These are phyloP conservation scores for Homalodisca vitripennis DNA, from an alignment of 1,140 invertebrate genomes.

Conservation along the genomic window DNA sequence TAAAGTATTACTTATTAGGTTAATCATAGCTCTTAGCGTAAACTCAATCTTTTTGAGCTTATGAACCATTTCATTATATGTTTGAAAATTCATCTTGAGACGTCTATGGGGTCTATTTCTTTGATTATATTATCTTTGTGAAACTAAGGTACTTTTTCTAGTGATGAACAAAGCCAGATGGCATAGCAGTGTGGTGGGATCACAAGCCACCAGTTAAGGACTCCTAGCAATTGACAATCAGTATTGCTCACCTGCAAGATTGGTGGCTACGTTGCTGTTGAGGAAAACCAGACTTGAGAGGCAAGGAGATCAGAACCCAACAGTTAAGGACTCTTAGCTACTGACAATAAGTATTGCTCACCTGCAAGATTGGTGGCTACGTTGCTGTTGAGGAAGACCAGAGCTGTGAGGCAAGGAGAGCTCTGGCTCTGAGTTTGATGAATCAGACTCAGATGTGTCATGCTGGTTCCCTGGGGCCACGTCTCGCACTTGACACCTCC, in stretches of 20 bases:
- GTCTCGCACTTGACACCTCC: conserved; percentile 27
- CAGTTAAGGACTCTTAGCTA: neutral
- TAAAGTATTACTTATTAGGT: too few relatives aligned
- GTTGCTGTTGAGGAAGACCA: conserved; percentile 33
- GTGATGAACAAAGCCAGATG: too few relatives aligned
- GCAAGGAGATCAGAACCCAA: too few relatives aligned
- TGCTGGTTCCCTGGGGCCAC: conserved; percentile 27
- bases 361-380: conserved; percentile 30
- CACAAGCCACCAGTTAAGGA: too few relatives aligned
- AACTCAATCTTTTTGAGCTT: too few relatives aligned
- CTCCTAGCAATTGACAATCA: neutral
- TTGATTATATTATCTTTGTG: too few relatives aligned
- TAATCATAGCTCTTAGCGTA: too few relatives aligned
- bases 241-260: conserved; percentile 31
- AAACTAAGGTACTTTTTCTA: too few relatives aligned
- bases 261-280: conserved; percentile 30
- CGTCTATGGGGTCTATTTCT: too few relatives aligned
- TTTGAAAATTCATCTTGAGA: too few relatives aligned
- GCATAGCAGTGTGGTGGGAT: too few relatives aligned
- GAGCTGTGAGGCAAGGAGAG: conserved; percentile 30
- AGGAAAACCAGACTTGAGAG: conserved; percentile 33
- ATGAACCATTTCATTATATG: too few relatives aligned
- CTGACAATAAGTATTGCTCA: conserved; percentile 21
- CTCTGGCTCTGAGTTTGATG: conserved; percentile 22
- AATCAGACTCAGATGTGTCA: neutral